phyloP scores from a whole-genome alignment of 2,888 invertebrate genomes.

The Loripinus fragilis region DNA sequence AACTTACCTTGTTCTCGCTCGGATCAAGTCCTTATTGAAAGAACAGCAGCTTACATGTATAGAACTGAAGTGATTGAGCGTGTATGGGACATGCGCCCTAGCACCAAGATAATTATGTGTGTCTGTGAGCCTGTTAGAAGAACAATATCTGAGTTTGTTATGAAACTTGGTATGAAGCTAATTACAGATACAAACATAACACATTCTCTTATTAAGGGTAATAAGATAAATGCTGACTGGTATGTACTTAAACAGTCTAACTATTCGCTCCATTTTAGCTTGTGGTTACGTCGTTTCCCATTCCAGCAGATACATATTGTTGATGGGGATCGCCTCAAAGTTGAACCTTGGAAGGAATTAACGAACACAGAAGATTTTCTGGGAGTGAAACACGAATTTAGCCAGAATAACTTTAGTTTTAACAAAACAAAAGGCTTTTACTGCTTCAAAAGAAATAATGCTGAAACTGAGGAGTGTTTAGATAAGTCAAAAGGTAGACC shows the following conservation, averaged over 20 bases:
- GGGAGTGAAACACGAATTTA: background rate
- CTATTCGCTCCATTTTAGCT: background rate
- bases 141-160: background rate
- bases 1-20: background rate
- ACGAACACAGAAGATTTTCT: background rate
- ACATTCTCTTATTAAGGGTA: background rate
- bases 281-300: background rate
- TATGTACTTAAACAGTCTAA: background rate
- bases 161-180: background rate
- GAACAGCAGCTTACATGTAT: background rate
- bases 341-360: background rate
- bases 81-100: background rate
- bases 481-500: background rate
- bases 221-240: background rate
- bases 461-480: background rate
- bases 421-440: background rate
- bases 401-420: background rate
- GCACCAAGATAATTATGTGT: background rate
- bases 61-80: background rate
- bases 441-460: background rate
- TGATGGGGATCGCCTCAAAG: background rate
- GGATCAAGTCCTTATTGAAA: background rate
- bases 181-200: background rate
- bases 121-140: constrained; percentile 1
- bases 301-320: background rate